Evolutionary conservation across 2,113 vertebrate genomes (phyloP).

Genomic region (Trinectes maculatus): DNA sequence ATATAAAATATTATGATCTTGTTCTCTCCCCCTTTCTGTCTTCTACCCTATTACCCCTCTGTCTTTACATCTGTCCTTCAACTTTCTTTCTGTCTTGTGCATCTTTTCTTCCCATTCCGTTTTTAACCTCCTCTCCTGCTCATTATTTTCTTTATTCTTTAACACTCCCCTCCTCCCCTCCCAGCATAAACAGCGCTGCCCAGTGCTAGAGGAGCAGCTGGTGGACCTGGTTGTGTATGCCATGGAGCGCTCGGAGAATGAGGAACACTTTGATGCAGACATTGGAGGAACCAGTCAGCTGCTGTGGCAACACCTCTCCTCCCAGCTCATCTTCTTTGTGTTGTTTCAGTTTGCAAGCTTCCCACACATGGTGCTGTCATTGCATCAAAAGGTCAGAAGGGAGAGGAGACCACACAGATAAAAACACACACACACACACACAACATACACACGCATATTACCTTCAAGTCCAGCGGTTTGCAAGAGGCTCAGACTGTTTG

Average conservation of each 20-base stretch:
- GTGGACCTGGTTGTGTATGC: constrained; percentile 98
- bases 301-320: constrained; percentile 99
- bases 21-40: constrained; percentile 21
- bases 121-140: constrained; percentile 26
- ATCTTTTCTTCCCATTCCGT: background rate
- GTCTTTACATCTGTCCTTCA: background rate
- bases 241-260: constrained; percentile 98
- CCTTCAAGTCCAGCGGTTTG: background rate
- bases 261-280: constrained; percentile 98
- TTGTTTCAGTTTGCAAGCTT: constrained; percentile 99
- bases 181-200: constrained; percentile 98
- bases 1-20: background rate
- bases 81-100: background rate
- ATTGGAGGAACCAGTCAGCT: constrained; percentile 97
- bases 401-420: background rate
- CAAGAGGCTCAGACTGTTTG: background rate
- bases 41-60: background rate
- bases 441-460: too few species aligned
- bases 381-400: constrained; percentile 93
- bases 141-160: constrained; percentile 76
- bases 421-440: too few species aligned
- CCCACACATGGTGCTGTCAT: constrained; percentile 98
- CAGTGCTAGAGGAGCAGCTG: constrained; percentile 98
- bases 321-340: constrained; percentile 99
- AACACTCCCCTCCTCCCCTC: constrained; percentile 78